A percentile compares a stretch with the other conserved stretches of the same genome.
Conservation (phyloP, 2,888 invertebrate genomes). For the Leuctra nigra region DNA sequence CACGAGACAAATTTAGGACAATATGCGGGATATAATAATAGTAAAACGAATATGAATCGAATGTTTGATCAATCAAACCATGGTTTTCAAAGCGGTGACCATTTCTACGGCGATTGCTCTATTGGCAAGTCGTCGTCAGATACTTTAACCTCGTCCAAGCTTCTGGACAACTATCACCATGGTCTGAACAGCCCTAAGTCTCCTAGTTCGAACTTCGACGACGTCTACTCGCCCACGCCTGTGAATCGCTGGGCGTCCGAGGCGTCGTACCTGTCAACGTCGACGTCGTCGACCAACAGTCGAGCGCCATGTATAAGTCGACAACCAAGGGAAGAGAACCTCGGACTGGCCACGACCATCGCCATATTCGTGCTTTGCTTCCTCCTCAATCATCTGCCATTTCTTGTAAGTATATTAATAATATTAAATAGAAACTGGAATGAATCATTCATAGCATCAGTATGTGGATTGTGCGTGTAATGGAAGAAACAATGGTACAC, state of each 20-base stretch:
- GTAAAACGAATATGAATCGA: not conserved
- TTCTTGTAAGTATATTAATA: constrained; percentile 57
- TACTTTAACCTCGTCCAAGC: not conserved
- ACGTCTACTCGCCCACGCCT: constrained; percentile 16
- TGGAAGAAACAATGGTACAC: too few relatives aligned
- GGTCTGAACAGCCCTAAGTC: not conserved
- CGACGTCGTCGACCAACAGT: constrained; percentile 33
- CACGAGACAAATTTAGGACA: not conserved
- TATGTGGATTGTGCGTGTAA: too few relatives aligned
- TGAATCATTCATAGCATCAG: too few relatives aligned
- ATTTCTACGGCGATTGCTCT: not conserved
- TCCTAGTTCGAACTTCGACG: constrained; percentile 15
- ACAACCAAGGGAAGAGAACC: constrained; percentile 32
- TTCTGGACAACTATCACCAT: not conserved
- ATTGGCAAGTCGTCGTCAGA: not conserved
- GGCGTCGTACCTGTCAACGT: constrained; percentile 31
- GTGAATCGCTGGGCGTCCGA: constrained; percentile 25
- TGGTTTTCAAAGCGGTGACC: not conserved
- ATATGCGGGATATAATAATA: not conserved
- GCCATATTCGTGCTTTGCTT: constrained; percentile 50
- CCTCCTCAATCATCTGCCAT: constrained; percentile 51
- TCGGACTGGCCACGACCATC: constrained; percentile 40
- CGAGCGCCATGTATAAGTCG: constrained; percentile 28
- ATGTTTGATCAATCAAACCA: not conserved
- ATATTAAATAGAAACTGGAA: too few relatives aligned